A percentile compares a stretch with the other conserved stretches of the same genome.
phyloP scores from a whole-genome alignment of 2,113 vertebrate genomes.

The Microcebus griseorufus region DNA sequence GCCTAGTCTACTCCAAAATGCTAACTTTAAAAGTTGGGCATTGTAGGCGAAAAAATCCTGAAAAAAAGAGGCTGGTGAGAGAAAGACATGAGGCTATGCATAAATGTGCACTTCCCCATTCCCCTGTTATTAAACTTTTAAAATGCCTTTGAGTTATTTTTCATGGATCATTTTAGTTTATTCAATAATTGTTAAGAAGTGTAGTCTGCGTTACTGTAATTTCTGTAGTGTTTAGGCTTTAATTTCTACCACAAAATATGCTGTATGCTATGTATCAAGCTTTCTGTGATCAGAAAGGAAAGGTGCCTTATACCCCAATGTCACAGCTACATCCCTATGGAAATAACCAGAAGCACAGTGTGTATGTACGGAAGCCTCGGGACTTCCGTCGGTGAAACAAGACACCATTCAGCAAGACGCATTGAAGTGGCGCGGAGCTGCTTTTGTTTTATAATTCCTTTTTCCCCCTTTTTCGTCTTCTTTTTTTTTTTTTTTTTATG shows the following conservation, averaged over 20 bases:
- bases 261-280: slow-evolving; percentile 71
- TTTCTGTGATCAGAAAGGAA: slow-evolving; percentile 85
- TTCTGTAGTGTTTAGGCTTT: slow-evolving; percentile 62
- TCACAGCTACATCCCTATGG: slow-evolving; percentile 68
- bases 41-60: slow-evolving; percentile 58
- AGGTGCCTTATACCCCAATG: slow-evolving; percentile 85
- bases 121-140: not conserved
- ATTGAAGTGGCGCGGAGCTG: slow-evolving; percentile 18
- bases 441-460: slow-evolving; percentile 24
- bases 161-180: slow-evolving; percentile 25
- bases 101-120: slow-evolving; percentile 44
- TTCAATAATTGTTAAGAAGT: not conserved
- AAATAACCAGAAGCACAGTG: slow-evolving; percentile 84
- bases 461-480: not conserved
- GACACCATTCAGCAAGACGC: not conserved
- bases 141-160: slow-evolving; percentile 60
- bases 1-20: slow-evolving; percentile 81
- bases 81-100: slow-evolving; percentile 46
- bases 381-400: slow-evolving; percentile 41
- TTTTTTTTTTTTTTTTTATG: not conserved
- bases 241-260: slow-evolving; percentile 70
- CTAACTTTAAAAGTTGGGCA: slow-evolving; percentile 73
- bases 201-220: not conserved
- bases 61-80: slow-evolving; percentile 33
- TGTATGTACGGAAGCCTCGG: slow-evolving; percentile 49